Base-by-base conservation (phyloP, 2,113 vertebrate species). In the Tychaedon coryphoeus region DNA sequence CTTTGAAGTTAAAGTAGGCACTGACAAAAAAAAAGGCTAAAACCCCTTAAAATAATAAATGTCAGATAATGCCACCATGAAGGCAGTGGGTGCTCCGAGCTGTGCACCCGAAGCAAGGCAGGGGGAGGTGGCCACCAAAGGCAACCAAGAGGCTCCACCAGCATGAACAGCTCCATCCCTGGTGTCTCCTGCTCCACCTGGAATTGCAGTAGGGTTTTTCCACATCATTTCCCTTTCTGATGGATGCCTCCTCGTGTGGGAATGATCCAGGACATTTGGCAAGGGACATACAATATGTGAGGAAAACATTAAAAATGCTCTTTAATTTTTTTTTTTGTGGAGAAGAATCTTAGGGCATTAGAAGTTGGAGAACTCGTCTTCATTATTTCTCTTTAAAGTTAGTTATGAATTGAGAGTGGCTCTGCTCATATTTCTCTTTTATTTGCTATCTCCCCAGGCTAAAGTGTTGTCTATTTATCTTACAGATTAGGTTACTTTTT, bases 341-440 rank as follows among this genome's bases (percentile, higher is more conserved):
- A 79, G 86, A 88, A 95, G 69, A 95, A 74, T 95, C 90, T 92
- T 90, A 84, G 95, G 74, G 75, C 43, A 93, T 95, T 96, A 96
- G 96, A 97, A 97, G 94, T 96, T 92, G 71, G 28, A 86, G 80
- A 95, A 94, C 75, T 92, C 77, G 71, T 96, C 96, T 97, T 98
- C 94, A 94, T 97, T 97, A 88, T 96, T 98, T 96, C 96, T 97
- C 94, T 96, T 98, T 97, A 97, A 97, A 97, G 95, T 97, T 97
- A 97, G 96, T 97, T 97, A 96, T 95, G 96, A 89, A 86, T 86
- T 95, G 90, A 94, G 74, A 93, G 84, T 28, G 81, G 92, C 95
- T 97, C 51, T 69, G 36, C 65, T 95, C 96, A 96, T 94, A 96
- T 95, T 97, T 98, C 94, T 96, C 71, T 88, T 98, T 97, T 95